A percentile compares a stretch with the other conserved stretches of the same genome.
These are phyloP conservation scores for Hemitrygon akajei DNA, from an alignment of 2,797 vertebrate genomes.

Conservation along the genomic window DNA sequence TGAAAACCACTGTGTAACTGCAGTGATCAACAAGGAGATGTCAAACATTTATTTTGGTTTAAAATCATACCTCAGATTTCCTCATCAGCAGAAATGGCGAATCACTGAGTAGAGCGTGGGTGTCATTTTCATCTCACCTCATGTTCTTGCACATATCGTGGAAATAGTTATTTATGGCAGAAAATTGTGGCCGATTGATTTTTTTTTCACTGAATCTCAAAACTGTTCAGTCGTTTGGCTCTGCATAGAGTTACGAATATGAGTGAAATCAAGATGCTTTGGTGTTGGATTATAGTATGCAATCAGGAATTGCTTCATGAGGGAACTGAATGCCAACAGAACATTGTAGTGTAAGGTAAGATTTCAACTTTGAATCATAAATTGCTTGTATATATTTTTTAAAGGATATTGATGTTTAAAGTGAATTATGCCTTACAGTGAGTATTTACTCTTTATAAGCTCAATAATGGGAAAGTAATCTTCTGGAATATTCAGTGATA, in stretches of 20 bases:
- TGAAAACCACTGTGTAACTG: not conserved
- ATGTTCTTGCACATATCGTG: not conserved
- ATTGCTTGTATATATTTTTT: not conserved
- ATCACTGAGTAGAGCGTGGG: constrained; percentile 25
- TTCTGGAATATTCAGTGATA: not conserved
- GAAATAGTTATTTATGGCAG: not conserved
- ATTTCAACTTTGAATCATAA: not conserved
- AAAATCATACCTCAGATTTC: not conserved
- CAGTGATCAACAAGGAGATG: not conserved
- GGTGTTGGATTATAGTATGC: not conserved
- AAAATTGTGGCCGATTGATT: not conserved
- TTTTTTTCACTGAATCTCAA: not conserved
- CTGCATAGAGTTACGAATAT: not conserved
- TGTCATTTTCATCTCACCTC: not conserved
- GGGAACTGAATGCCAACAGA: not conserved
- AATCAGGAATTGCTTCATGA: not conserved
- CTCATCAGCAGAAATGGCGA: not conserved
- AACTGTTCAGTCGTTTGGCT: not conserved
- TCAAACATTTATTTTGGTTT: not conserved
- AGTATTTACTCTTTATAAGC: not conserved
- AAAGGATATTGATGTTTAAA: not conserved
- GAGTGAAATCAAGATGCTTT: not conserved
- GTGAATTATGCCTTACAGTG: not conserved
- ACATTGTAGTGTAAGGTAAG: not conserved
- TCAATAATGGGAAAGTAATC: not conserved